These are phyloP conservation scores for Disparrhopalites patrizii DNA, from an alignment of 2,888 invertebrate genomes.

Conservation along the genomic window DNA sequence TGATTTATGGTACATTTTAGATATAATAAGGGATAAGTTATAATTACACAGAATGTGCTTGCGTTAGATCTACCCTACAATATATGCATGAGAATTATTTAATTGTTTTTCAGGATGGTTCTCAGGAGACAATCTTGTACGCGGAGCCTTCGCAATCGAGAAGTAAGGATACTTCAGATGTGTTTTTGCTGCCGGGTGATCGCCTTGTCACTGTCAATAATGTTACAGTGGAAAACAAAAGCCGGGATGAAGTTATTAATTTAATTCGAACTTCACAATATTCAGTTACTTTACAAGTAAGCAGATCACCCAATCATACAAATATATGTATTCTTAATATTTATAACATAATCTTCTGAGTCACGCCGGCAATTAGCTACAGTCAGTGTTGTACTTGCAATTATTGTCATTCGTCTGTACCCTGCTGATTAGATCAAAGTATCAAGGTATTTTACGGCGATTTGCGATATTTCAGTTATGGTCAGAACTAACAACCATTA, in stretches of 20 bases:
- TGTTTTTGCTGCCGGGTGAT: conserved; percentile 80
- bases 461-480: too few species aligned
- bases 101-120: conserved; percentile 33
- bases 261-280: conserved; percentile 82
- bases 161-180: conserved; percentile 34
- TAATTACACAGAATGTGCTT: background rate
- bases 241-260: conserved; percentile 87
- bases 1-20: background rate
- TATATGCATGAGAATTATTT: background rate
- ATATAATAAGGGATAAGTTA: background rate
- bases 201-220: conserved; percentile 87
- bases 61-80: too few species aligned
- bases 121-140: conserved; percentile 36
- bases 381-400: too few species aligned
- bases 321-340: too few species aligned
- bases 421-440: too few species aligned
- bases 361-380: too few species aligned
- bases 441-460: too few species aligned
- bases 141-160: conserved; percentile 43
- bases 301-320: too few species aligned
- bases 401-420: too few species aligned
- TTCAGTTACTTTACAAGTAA: conserved; percentile 77
- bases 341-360: too few species aligned
- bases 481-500: too few species aligned
- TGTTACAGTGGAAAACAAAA: conserved; percentile 74